Conservation (phyloP, 2,113 vertebrate species). For the Muscicapa adusta region DNA sequence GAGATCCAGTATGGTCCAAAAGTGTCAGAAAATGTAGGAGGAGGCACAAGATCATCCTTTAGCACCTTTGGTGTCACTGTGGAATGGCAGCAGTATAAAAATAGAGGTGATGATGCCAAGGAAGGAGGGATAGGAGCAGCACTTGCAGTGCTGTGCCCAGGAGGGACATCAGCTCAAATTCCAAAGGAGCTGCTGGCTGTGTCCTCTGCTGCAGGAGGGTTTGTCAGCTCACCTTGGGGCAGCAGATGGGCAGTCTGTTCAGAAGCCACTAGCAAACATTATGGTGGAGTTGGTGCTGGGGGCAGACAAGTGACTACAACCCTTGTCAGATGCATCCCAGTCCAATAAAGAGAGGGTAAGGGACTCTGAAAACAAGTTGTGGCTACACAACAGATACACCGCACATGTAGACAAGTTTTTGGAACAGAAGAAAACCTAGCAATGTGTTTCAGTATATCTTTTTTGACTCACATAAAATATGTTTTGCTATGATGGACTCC, state of each 20-base stretch:
- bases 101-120: background rate
- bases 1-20: background rate
- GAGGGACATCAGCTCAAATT: background rate
- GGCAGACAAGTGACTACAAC: background rate
- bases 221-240: background rate
- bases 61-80: background rate
- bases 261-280: background rate
- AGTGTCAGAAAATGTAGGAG: background rate
- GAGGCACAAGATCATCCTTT: background rate
- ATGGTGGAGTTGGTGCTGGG: background rate
- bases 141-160: background rate
- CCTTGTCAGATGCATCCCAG: too few relatives aligned
- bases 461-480: background rate
- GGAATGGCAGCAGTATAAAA: background rate
- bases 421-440: background rate
- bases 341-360: background rate
- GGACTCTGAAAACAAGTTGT: background rate
- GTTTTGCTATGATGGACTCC: background rate
- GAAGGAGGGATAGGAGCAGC: background rate
- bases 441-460: accelerated
- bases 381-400: too few relatives aligned
- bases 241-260: background rate
- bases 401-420: background rate
- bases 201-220: background rate
- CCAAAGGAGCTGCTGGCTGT: background rate